phyloP scores from a whole-genome alignment of 2,888 invertebrate species.

The Drosophila leonis region DNA sequence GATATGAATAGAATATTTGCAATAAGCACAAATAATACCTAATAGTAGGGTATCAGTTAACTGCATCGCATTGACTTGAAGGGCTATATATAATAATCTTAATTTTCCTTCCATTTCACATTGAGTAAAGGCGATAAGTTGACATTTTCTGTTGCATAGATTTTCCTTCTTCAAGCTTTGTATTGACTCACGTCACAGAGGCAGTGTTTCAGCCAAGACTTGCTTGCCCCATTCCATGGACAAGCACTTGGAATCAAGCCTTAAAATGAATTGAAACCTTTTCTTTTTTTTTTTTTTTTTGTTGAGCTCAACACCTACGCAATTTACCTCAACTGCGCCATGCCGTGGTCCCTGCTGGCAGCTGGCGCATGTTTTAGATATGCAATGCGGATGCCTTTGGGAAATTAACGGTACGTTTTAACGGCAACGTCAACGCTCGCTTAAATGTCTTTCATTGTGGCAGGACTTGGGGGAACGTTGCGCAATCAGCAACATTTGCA shows the following conservation, averaged over 20 bases:
- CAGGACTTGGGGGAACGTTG: conserved; percentile 30
- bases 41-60: not conserved
- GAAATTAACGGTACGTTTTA: conserved; percentile 74
- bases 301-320: conserved; percentile 51
- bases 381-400: conserved; percentile 69
- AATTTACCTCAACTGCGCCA: conserved; percentile 27
- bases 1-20: not conserved
- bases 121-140: not conserved
- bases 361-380: conserved; percentile 67
- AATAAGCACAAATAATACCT: not conserved
- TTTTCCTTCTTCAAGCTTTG: conserved; percentile 1
- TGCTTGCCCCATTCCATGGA: not conserved
- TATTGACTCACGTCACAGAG: not conserved
- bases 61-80: not conserved
- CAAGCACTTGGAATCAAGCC: conserved; percentile 11
- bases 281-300: not conserved
- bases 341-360: conserved; percentile 36
- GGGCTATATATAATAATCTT: not conserved
- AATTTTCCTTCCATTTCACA: not conserved
- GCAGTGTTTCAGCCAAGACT: not conserved
- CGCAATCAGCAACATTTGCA: conserved; percentile 35
- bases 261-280: conserved; percentile 18
- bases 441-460: conserved; percentile 42
- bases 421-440: conserved; percentile 49
- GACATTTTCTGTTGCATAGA: not conserved